phyloP scores from a whole-genome alignment of 2,113 vertebrate species.

The Urocynchramus pylzowi region DNA sequence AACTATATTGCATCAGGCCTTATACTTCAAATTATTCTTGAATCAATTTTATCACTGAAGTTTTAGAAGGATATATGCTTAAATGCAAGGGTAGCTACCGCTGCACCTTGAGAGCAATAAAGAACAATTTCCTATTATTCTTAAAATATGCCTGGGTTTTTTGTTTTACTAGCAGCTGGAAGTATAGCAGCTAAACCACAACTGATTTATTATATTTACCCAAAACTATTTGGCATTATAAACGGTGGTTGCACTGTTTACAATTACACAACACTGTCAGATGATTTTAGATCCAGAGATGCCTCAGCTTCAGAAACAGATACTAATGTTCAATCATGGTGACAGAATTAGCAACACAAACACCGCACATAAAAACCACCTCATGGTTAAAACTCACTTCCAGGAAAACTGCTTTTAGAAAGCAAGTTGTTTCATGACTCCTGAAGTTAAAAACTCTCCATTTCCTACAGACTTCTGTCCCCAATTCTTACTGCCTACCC shows the following conservation, averaged over 20 bases:
- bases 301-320: not conserved
- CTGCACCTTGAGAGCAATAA: not conserved
- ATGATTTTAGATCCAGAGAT: not conserved
- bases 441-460: not conserved
- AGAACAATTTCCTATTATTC: not conserved
- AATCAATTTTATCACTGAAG: not conserved
- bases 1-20: not conserved
- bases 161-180: not conserved
- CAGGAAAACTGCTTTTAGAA: not conserved
- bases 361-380: rapidly evolving
- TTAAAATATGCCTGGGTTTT: not conserved
- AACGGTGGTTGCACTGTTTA: not conserved
- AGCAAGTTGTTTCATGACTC: not conserved
- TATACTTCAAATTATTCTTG: not conserved
- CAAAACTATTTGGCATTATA: not conserved
- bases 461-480: not conserved
- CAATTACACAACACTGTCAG: not conserved
- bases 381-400: not conserved
- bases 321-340: rapidly evolving
- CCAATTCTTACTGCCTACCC: not conserved
- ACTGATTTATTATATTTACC: not conserved
- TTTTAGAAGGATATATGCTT: not conserved
- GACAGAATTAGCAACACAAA: not conserved
- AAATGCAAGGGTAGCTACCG: not conserved
- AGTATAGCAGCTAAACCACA: not conserved